Evolutionary conservation across 2,113 vertebrate species (phyloP), one percentile per base, ranked within the genome.

Genomic region (Neogale vison): DNA sequence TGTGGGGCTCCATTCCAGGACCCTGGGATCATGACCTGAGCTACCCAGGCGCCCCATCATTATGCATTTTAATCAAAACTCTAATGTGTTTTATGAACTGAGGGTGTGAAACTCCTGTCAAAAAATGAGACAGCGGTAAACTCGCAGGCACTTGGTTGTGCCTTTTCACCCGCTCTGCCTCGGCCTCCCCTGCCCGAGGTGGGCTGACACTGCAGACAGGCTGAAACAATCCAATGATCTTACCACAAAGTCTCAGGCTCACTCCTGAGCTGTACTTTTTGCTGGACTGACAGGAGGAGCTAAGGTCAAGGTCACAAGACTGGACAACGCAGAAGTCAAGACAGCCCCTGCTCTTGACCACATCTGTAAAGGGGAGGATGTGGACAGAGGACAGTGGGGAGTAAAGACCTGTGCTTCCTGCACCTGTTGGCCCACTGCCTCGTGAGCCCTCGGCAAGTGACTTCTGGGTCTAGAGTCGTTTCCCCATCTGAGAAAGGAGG

Each of bases 131-230:
- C 0, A 13, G 63, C 24, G 34, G 31, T 69, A 1, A 47, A 45
- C 36, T 4, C 36, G 36, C 18, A 47, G 45, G 52, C 72, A 45
- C 72, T 9, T 21, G 29, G 7, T 3, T 0, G 15, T 1, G 47
- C 52, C 65, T 67, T 18, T 4, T 4, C 52, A 4, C 36, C 36
- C 21, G 29, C 17, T 21, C n/a, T 36, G 34, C 9, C 39, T 23
- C 11, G 3, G 3, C 11, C 36, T 24, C 1, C 2, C 67, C n/a
- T 5, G 4, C 4, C 67, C 12, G 15, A 67, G 31, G 26, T 2
- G 61, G 86, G 47, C 31, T 14, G 77, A 61, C n/a, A 34, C 20
- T 7, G n/a, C 57, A 26, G 3, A 42, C 0, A 10, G 39, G 85
- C 14, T 85, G 65, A 63, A n/a, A 24, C 1, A 6, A 76, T 31